Percentiles rank a stretch among this genome's conserved stretches.
Evolutionary conservation across 2,888 invertebrate species (phyloP).

Genomic region (Crematogaster levior): DNA sequence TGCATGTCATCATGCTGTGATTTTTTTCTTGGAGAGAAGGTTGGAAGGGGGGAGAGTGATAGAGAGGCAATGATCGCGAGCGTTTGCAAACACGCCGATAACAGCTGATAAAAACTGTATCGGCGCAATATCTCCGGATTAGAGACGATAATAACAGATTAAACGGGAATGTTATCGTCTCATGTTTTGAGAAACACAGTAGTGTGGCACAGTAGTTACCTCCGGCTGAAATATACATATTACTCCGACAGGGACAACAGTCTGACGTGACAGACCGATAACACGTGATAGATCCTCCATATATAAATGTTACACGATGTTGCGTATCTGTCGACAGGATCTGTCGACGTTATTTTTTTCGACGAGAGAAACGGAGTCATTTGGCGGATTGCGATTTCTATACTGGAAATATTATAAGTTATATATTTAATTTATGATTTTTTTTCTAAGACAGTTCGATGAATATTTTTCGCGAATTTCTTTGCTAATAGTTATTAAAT

Average conservation of each 20-base stretch:
- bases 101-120: neutral
- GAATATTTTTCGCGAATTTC: neutral
- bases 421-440: neutral
- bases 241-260: neutral
- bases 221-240: conserved; percentile 19
- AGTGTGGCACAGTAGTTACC: neutral
- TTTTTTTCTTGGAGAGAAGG: neutral
- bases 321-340: neutral
- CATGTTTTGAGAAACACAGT: neutral
- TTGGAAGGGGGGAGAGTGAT: neutral
- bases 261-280: neutral
- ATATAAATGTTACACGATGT: conserved; percentile 27
- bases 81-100: conserved; percentile 33
- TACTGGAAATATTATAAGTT: neutral
- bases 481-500: neutral
- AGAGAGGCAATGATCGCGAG: neutral
- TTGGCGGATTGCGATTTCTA: neutral
- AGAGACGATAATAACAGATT: neutral
- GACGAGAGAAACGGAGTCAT: neutral
- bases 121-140: neutral
- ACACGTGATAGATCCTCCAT: neutral
- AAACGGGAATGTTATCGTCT: neutral
- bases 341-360: neutral
- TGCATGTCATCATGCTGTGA: conserved; percentile 1
- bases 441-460: neutral